Evolutionary conservation across 2,797 vertebrate species (phyloP).

Genomic region (Ambastaia sidthimunki): DNA sequence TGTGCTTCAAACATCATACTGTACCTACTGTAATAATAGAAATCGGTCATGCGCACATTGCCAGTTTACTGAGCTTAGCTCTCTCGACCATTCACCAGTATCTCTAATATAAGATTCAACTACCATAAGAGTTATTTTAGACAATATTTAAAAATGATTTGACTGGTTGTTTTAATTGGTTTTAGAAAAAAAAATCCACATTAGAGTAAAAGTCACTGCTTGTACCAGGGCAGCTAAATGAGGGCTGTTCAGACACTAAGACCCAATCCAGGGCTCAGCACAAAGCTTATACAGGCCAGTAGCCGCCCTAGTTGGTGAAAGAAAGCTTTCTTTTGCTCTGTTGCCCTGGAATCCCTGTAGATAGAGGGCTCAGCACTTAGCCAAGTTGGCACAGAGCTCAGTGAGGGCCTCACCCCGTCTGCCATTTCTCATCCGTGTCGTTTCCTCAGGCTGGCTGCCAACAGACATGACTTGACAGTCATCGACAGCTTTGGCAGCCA

Average conservation of each 20-base stretch:
- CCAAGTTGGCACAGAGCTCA: conserved; percentile 66
- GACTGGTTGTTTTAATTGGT: too few species aligned
- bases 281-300: conserved; percentile 55
- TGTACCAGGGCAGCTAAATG: conserved; percentile 19
- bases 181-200: not conserved
- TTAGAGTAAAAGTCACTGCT: not conserved
- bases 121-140: not conserved
- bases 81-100: not conserved
- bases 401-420: conserved; percentile 62
- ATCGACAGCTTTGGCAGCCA: conserved; percentile 33
- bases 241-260: conserved; percentile 54
- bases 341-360: conserved; percentile 63
- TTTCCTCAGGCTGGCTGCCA: conserved; percentile 63
- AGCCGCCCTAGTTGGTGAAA: conserved; percentile 65
- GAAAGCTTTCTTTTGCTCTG: conserved; percentile 66
- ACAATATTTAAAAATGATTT: not conserved
- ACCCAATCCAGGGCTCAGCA: conserved; percentile 56
- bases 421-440: conserved; percentile 70
- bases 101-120: not conserved
- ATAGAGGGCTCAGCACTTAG: conserved; percentile 63
- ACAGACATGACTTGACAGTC: conserved; percentile 36
- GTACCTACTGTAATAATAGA: conserved; percentile 66
- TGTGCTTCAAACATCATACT: conserved; percentile 79
- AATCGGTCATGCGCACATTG: conserved; percentile 54
- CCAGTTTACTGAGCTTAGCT: conserved; percentile 6